Base-by-base conservation (phyloP, 2,113 vertebrate species). In the Gadus chalcogrammus region DNA sequence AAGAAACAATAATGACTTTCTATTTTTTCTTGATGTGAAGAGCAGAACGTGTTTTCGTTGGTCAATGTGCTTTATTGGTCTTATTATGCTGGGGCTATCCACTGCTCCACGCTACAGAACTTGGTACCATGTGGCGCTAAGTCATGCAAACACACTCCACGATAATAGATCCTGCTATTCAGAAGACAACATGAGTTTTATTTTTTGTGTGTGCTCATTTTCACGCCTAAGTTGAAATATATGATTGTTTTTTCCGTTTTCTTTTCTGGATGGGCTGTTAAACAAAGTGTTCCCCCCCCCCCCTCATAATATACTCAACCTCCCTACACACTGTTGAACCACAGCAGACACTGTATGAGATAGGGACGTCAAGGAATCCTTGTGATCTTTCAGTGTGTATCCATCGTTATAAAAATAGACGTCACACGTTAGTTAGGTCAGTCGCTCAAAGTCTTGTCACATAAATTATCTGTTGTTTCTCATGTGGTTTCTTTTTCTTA, bases 401-500 rank as follows among this genome's bases (percentile, higher is more conserved):
- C 42, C 2, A 48, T 48, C 42, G 42, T 48, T 12, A 48, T 12
- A 48, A 48, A 48, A 48, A 8, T 12, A 48, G 8, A 13, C 42
- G 2, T 48, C 2, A 48, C 42, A 12, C 42, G 6, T 35, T 20
- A 85, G 84, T 81, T 86, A 77, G n/a, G n/a, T n/a, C n/a, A n/a
- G 77, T 84, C 72, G 78, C 74, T 85, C 76, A 86, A 70, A 88
- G 87, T 87, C 76, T 82, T 82, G 72, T 73, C 85, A 84, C 82
- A 85, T 84, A 82, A 88, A 84, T 78, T 91, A 87, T 91, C 76
- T 92, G 88, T 88, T 91, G 89, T 92, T 89, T 89, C 84, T 91
- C 83, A 89, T 91, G 92, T 83, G 84, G 81, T 90, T 91, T 91
- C 79, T 91, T 92, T 91, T 90, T 92, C 84, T 83, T 62, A 27